Evolutionary conservation across 2,888 invertebrate species (phyloP).

Genomic region (Ophion ellenae): DNA sequence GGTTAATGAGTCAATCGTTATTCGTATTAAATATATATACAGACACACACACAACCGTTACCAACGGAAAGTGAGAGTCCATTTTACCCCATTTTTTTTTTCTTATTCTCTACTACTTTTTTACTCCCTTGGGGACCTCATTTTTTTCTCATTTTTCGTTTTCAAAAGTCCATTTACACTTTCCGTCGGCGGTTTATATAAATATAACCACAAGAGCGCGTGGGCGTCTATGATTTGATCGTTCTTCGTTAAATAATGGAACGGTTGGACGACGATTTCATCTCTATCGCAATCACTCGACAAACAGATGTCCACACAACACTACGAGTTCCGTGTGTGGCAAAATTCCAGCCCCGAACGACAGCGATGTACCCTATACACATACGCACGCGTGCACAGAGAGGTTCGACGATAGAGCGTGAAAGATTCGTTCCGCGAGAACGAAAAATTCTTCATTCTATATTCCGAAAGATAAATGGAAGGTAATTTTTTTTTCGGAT

Average conservation of each 20-base stretch:
- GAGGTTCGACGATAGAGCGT: not conserved
- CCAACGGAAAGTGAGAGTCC: not conserved
- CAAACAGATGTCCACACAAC: constrained; percentile 20
- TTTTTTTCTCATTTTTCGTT: not conserved
- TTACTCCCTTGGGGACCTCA: not conserved
- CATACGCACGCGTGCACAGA: not conserved
- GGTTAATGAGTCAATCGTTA: constrained; percentile 16
- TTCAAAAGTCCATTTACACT: not conserved
- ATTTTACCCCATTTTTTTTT: not conserved
- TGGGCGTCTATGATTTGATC: not conserved
- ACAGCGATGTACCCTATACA: constrained; percentile 2
- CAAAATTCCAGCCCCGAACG: constrained; percentile 6
- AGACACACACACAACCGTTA: not conserved
- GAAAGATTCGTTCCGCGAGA: constrained; percentile 15
- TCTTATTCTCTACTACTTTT: not conserved
- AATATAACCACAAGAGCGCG: not conserved
- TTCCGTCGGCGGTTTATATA: not conserved
- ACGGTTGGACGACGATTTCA: constrained; percentile 23
- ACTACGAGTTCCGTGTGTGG: not conserved
- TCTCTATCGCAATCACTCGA: not conserved
- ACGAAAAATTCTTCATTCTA: not conserved
- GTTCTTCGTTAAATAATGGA: not conserved
- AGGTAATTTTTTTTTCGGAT: too few species aligned
- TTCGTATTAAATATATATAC: constrained; percentile 14
- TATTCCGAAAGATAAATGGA: constrained; percentile 6